phyloP scores from a whole-genome alignment of 2,113 vertebrate genomes.

The Trichomycterus rosablanca region DNA sequence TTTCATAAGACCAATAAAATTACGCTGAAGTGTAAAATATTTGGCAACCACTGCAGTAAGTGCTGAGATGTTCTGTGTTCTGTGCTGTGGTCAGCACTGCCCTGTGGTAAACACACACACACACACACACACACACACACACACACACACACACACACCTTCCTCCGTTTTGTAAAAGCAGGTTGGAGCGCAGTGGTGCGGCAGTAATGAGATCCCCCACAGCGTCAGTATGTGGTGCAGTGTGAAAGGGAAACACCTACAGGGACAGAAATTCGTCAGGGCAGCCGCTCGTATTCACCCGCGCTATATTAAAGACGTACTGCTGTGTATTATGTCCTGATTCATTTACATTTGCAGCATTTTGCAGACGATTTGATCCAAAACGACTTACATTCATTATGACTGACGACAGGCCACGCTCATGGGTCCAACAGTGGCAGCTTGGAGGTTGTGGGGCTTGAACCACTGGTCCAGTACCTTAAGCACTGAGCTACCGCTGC shows the following conservation, averaged over 20 bases:
- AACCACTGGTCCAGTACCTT: too few species aligned
- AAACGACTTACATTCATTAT: too few species aligned
- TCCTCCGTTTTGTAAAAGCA: too few species aligned
- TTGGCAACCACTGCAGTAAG: neutral
- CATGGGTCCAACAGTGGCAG: too few species aligned
- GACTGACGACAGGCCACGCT: too few species aligned
- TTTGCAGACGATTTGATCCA: too few species aligned
- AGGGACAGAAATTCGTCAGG: conserved; percentile 20
- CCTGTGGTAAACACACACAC: conserved; percentile 15
- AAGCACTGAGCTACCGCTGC: too few species aligned
- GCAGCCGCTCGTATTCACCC: neutral
- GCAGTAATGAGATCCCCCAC: conserved; percentile 29
- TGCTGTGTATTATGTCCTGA: neutral
- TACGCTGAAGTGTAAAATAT: too few species aligned
- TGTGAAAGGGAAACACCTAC: conserved; percentile 15
- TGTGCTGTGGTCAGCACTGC: conserved; percentile 29
- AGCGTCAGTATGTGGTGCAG: conserved; percentile 24
- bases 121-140: conserved; percentile 15
- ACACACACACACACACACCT: neutral
- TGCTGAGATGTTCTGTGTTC: conserved; percentile 5
- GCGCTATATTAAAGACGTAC: neutral
- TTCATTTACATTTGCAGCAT: neutral
- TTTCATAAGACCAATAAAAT: too few species aligned
- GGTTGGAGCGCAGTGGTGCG: too few species aligned
- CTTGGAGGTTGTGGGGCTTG: too few species aligned